Percentiles rank a stretch among this genome's conserved stretches.
Evolutionary conservation across 2,888 invertebrate species (phyloP).

Genomic region (Ditylenchus weischeri): DNA sequence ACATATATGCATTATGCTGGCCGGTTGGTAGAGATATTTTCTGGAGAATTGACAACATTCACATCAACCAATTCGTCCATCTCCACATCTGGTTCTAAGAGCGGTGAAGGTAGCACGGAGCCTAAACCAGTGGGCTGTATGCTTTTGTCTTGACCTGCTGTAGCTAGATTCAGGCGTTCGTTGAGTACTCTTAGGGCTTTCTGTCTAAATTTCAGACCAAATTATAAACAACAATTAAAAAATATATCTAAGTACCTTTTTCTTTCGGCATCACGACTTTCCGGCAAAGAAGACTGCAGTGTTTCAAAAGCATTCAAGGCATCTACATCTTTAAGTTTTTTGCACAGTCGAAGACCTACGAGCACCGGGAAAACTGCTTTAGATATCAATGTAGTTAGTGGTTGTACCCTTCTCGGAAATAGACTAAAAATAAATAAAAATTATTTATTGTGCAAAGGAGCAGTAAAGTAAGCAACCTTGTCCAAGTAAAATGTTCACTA

Average conservation of each 20-base stretch:
- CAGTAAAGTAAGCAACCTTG: conserved; percentile 37
- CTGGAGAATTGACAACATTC: too few species aligned
- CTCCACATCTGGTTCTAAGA: conserved; percentile 1
- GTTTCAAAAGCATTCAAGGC: conserved; percentile 13
- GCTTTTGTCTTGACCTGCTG: background rate
- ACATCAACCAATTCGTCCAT: too few species aligned
- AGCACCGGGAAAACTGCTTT: conserved; percentile 40
- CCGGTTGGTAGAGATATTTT: too few species aligned
- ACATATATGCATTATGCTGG: too few species aligned
- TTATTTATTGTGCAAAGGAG: background rate
- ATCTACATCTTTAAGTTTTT: conserved; percentile 33
- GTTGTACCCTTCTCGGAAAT: conserved; percentile 50
- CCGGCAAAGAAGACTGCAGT: conserved; percentile 22
- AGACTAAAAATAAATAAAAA: conserved; percentile 34
- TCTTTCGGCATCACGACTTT: conserved; percentile 38
- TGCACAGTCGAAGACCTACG: conserved; percentile 42
- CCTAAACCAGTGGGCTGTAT: background rate
- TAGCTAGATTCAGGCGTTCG: conserved; percentile 38
- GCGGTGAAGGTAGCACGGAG: background rate
- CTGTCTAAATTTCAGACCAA: conserved; percentile 27
- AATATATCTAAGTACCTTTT: conserved; percentile 25
- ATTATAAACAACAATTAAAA: background rate
- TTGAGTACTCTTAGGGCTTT: conserved; percentile 45
- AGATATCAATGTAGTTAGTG: conserved; percentile 39
- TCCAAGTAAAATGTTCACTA: conserved; percentile 56